These are phyloP conservation scores for Strigamia crassipes DNA, from an alignment of 2,888 invertebrate species.

Conservation along the genomic window DNA sequence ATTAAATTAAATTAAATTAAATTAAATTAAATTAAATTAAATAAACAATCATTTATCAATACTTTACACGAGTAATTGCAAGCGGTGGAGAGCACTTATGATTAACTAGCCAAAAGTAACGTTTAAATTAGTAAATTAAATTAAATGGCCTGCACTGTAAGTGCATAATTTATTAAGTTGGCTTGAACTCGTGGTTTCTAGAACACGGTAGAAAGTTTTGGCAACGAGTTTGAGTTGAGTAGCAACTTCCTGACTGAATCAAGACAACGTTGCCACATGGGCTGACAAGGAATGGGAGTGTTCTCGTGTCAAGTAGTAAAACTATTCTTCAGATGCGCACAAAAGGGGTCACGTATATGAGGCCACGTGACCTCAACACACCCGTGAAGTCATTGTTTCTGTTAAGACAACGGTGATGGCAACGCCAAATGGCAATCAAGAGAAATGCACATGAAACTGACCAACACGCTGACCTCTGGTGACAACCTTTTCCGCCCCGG, in stretches of 20 bases:
- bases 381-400: constrained; percentile 27
- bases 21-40: background rate
- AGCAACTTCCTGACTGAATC: background rate
- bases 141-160: background rate
- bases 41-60: background rate
- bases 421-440: constrained; percentile 22
- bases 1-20: too few species aligned
- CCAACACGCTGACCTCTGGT: constrained; percentile 22
- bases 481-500: constrained; percentile 30
- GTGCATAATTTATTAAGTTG: background rate
- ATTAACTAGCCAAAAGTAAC: background rate
- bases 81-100: background rate
- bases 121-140: background rate
- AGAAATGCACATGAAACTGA: constrained; percentile 3
- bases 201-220: background rate
- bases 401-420: background rate
- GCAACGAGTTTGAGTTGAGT: background rate
- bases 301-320: constrained; percentile 30
- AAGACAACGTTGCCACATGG: background rate
- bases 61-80: too few species aligned
- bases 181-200: background rate
- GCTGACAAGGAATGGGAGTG: constrained; percentile 11
- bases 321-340: constrained; percentile 9
- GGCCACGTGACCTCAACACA: background rate
- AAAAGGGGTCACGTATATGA: constrained; percentile 26